Conservation (phyloP, 1,140 invertebrate genomes). For the Pomacea maculata region DNA sequence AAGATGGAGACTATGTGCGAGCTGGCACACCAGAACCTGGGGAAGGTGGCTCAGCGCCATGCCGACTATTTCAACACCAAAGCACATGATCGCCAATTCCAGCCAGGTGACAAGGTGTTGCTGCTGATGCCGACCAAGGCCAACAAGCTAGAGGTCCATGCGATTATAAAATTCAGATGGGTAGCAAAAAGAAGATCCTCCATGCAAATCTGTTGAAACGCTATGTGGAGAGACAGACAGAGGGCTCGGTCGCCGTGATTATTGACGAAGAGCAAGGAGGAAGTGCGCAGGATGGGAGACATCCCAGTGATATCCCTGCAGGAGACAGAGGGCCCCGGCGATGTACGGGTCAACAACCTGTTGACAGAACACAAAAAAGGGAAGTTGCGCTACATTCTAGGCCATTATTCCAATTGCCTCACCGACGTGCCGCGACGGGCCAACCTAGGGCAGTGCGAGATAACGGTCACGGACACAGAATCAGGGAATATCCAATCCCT, state of each 20-base stretch:
- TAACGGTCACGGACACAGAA: slow-evolving; percentile 23
- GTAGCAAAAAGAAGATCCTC: slow-evolving; percentile 25
- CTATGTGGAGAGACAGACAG: not conserved
- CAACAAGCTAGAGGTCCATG: slow-evolving; percentile 27
- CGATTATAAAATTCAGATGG: slow-evolving; percentile 26
- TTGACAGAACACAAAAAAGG: not conserved
- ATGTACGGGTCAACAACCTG: not conserved
- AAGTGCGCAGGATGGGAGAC: not conserved
- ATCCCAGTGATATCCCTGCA: not conserved
- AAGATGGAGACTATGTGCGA: no score
- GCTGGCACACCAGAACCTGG: no score
- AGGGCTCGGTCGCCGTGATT: not conserved
- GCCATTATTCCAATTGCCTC: not conserved
- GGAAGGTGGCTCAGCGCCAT: no score
- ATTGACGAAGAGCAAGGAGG: not conserved
- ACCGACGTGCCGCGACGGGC: slow-evolving; percentile 28
- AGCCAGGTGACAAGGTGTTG: slow-evolving; percentile 20
- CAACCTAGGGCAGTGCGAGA: slow-evolving; percentile 24
- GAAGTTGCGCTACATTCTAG: not conserved
- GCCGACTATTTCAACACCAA: not conserved
- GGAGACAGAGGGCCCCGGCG: not conserved
- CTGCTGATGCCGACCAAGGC: slow-evolving; percentile 27
- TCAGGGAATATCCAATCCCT: slow-evolving; percentile 51
- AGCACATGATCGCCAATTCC: not conserved
- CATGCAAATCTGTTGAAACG: slow-evolving; percentile 34